phyloP scores from a whole-genome alignment of 1,140 invertebrate species.

The Macrotrachela quadricornifera region DNA sequence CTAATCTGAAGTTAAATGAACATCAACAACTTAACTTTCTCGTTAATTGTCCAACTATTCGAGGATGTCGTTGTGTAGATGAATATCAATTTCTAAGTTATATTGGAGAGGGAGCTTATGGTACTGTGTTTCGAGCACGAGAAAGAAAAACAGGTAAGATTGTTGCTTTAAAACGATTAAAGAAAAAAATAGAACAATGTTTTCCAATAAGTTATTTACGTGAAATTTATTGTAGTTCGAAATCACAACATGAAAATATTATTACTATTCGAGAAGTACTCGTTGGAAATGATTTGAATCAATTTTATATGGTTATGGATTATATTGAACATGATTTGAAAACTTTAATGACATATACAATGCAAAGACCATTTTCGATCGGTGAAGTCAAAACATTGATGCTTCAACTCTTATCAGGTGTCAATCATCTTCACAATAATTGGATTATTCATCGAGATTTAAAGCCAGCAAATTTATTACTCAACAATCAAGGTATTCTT shows the following conservation, averaged over 20 bases:
- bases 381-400: constrained; percentile 86
- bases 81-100: constrained; percentile 87
- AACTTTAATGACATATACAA: constrained; percentile 75
- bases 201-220: constrained; percentile 94
- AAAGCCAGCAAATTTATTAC: constrained; percentile 86
- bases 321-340: constrained; percentile 98
- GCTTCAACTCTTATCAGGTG: constrained; percentile 67
- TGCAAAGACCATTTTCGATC: constrained; percentile 44
- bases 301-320: constrained; percentile 99
- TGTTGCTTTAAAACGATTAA: constrained; percentile 88
- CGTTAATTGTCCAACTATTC: constrained; percentile 73
- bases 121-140: constrained; percentile 70
- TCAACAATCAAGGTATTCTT: constrained; percentile 70
- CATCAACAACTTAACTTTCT: too few species aligned
- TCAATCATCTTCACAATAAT: constrained; percentile 82
- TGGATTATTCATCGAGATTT: constrained; percentile 96
- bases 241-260: constrained; percentile 89
- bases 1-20: too few species aligned
- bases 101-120: constrained; percentile 88
- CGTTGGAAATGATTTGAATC: constrained; percentile 96
- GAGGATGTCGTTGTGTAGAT: constrained; percentile 86
- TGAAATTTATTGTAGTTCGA: constrained; percentile 90
- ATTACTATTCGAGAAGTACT: constrained; percentile 95
- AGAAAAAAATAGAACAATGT: constrained; percentile 97
- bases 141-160: constrained; percentile 85